These are phyloP conservation scores for Caiman crocodilus DNA, from an alignment of 2,797 vertebrate species.

Conservation along the genomic window DNA sequence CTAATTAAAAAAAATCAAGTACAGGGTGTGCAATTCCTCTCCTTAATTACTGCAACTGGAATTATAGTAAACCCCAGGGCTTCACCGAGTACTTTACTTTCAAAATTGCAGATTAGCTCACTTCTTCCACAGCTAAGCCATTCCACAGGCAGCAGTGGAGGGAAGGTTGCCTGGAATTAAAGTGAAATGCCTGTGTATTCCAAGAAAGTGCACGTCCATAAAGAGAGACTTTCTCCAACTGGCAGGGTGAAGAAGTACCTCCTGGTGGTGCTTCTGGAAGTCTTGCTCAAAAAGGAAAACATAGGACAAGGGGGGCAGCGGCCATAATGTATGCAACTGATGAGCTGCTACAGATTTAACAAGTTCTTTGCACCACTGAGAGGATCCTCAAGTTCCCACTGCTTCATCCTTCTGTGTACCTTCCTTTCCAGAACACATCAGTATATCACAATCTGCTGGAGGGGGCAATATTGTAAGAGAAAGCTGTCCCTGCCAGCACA, in stretches of 20 bases:
- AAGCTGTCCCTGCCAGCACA: background rate
- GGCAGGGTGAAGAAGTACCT: conserved; percentile 58
- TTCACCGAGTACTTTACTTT: conserved; percentile 54
- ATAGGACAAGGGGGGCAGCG: too few relatives aligned
- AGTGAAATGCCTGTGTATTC: conserved; percentile 47
- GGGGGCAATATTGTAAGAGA: background rate
- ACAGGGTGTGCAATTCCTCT: conserved; percentile 60
- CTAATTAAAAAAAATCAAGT: conserved; percentile 71
- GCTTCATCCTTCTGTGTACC: background rate
- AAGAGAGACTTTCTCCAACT: conserved; percentile 51
- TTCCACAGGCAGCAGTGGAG: conserved; percentile 46
- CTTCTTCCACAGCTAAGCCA: conserved; percentile 60
- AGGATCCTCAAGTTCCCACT: background rate
- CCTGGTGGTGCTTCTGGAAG: conserved; percentile 21
- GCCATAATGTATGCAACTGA: conserved; percentile 14
- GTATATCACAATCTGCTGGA: background rate
- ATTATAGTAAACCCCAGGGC: conserved; percentile 49
- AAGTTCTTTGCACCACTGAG: conserved; percentile 6
- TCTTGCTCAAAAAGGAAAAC: conserved; percentile 21
- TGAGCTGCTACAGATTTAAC: conserved; percentile 36
- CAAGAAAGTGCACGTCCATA: conserved; percentile 34
- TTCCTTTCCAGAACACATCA: background rate
- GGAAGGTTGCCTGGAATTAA: conserved; percentile 54
- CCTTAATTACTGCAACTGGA: conserved; percentile 62
- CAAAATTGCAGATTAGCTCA: conserved; percentile 68